phyloP scores from a whole-genome alignment of 2,113 vertebrate species.

The Grammomys dolichurus region DNA sequence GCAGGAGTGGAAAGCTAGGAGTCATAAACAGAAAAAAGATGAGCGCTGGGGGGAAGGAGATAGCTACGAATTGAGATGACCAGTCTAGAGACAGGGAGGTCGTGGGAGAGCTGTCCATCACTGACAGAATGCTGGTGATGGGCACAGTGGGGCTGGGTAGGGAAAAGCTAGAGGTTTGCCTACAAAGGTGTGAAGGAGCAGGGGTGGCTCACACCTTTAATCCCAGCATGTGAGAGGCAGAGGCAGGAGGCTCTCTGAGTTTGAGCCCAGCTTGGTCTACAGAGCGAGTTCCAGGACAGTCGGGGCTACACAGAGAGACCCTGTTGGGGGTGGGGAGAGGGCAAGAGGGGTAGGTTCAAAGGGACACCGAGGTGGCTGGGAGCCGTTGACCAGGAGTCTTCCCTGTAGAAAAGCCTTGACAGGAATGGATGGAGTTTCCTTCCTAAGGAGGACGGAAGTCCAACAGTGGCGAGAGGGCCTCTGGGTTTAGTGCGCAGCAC shows the following conservation, averaged over 20 bases:
- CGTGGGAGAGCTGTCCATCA: neutral
- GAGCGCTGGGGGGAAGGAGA: neutral
- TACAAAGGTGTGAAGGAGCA: neutral
- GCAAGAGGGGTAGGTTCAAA: neutral
- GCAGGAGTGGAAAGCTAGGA: slow-evolving; percentile 70
- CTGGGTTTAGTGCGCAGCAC: neutral
- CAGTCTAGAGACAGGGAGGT: neutral
- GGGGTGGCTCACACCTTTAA: neutral
- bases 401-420: neutral
- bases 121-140: neutral
- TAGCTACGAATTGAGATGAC: slow-evolving; percentile 58
- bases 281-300: neutral
- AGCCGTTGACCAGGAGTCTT: neutral
- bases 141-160: neutral
- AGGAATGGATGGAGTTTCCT: neutral
- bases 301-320: neutral
- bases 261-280: neutral
- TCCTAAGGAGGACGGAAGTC: neutral
- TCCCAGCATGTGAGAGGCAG: neutral
- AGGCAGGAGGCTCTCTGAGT: neutral
- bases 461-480: neutral
- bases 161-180: neutral
- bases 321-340: neutral
- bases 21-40: slow-evolving; percentile 59
- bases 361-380: neutral